These are phyloP conservation scores for Spodoptera litura DNA, from an alignment of 1,140 invertebrate genomes.

Conservation along the genomic window DNA sequence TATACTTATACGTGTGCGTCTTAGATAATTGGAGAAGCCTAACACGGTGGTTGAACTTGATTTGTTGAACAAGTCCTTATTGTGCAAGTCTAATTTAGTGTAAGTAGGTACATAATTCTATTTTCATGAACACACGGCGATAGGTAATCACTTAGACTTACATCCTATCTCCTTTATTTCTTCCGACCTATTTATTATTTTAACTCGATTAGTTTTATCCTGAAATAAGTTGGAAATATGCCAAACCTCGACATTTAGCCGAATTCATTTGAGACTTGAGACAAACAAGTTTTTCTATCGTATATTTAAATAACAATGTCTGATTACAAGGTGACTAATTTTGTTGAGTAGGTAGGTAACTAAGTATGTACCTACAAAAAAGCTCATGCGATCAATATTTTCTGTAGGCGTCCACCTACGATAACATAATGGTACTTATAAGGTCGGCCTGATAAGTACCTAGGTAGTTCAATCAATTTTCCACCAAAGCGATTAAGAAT, in stretches of 20 bases:
- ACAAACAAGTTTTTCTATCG: conserved; percentile 15
- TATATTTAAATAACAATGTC: conserved; percentile 6
- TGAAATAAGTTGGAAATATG: conserved; percentile 13
- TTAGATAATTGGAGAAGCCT: too few species aligned
- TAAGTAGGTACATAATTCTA: too few species aligned
- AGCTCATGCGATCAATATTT: conserved; percentile 6
- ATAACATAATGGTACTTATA: background rate
- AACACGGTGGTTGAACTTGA: too few species aligned
- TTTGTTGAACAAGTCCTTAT: too few species aligned
- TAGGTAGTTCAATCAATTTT: conserved; percentile 15
- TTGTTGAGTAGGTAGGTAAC: background rate
- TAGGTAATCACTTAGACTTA: too few species aligned
- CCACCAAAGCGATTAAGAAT: background rate
- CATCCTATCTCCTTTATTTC: background rate
- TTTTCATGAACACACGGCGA: too few species aligned
- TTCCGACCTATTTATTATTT: background rate
- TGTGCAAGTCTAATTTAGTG: too few species aligned
- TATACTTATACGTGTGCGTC: too few species aligned
- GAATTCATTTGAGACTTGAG: conserved; percentile 14
- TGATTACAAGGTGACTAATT: conserved; percentile 3
- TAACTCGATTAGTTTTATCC: conserved; percentile 2
- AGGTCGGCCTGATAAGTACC: background rate
- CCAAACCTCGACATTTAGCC: conserved; percentile 15
- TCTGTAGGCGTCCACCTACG: conserved; percentile 13
- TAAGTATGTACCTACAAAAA: background rate